These are phyloP conservation scores for Girardia tigrina DNA, from an alignment of 2,888 invertebrate species.

Conservation along the genomic window DNA sequence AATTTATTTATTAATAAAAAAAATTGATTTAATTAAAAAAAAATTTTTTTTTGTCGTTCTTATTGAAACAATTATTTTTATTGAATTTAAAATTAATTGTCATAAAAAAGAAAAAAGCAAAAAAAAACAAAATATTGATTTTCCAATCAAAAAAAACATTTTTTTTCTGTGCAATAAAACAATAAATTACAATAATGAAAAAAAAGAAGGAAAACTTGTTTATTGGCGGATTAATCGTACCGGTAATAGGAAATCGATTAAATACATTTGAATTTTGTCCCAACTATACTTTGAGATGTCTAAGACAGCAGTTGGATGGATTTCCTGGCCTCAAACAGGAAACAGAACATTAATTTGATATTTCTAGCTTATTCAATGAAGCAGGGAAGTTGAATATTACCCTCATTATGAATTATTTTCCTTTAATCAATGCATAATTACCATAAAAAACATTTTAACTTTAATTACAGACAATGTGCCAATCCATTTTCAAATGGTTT, in stretches of 20 bases:
- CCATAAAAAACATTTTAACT: conserved; percentile 23
- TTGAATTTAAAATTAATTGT: too few relatives aligned
- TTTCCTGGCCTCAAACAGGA: conserved; percentile 23
- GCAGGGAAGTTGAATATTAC: conserved; percentile 20
- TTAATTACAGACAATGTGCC: conserved; percentile 17
- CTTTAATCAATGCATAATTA: conserved; percentile 16
- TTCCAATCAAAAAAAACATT: too few relatives aligned
- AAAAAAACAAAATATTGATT: too few relatives aligned
- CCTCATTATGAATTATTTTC: conserved; percentile 23
- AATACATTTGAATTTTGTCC: conserved; percentile 12
- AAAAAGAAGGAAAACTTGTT: conserved; percentile 17
- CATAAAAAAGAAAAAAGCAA: too few relatives aligned
- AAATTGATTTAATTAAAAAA: too few relatives aligned
- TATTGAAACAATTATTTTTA: too few relatives aligned
- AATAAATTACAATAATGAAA: conserved; percentile 23
- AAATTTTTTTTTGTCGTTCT: too few relatives aligned
- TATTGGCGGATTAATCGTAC: conserved; percentile 23
- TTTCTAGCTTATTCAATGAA: conserved; percentile 12
- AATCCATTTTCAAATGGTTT: conserved; percentile 12
- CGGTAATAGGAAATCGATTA: conserved; percentile 23
- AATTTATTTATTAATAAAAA: too few relatives aligned
- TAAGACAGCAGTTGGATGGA: conserved; percentile 23
- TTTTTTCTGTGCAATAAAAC: too few relatives aligned
- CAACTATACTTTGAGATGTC: conserved; percentile 23
- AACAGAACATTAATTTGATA: conserved; percentile 20